These are phyloP conservation scores for Thereva unica DNA, from an alignment of 2,888 invertebrate genomes.

Conservation along the genomic window DNA sequence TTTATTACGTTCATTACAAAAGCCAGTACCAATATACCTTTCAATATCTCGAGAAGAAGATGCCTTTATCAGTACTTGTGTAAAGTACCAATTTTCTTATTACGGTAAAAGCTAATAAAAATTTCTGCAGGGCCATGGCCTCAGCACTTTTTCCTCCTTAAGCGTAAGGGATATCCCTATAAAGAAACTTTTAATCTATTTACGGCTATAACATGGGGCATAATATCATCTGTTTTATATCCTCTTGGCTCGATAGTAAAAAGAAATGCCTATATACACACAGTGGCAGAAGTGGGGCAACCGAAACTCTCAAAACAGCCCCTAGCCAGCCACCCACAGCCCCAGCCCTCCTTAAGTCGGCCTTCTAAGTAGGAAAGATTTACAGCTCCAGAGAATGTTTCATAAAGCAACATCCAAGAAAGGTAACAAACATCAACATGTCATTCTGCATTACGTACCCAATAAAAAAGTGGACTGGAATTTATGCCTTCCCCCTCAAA, in stretches of 20 bases:
- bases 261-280: conserved; percentile 17
- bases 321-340: not conserved
- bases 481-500: conserved; percentile 20
- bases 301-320: not conserved
- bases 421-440: conserved; percentile 25
- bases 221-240: conserved; percentile 27
- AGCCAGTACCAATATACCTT: too few relatives aligned
- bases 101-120: conserved; percentile 1
- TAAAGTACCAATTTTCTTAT: not conserved
- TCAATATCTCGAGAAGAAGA: too few relatives aligned
- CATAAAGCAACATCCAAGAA: conserved; percentile 18
- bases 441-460: conserved; percentile 24
- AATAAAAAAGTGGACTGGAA: conserved; percentile 26
- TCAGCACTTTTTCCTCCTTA: not conserved
- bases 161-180: not conserved
- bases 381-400: conserved; percentile 12
- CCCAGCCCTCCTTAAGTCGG: not conserved
- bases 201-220: conserved; percentile 7
- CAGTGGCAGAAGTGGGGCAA: not conserved
- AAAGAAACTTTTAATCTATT: conserved; percentile 31
- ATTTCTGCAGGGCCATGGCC: not conserved
- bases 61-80: too few relatives aligned
- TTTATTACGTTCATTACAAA: too few relatives aligned
- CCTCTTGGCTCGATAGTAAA: conserved; percentile 28
- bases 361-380: conserved; percentile 6